These are phyloP conservation scores for Drosophila nigromelanica DNA, from an alignment of 1,140 invertebrate genomes.

Conservation along the genomic window DNA sequence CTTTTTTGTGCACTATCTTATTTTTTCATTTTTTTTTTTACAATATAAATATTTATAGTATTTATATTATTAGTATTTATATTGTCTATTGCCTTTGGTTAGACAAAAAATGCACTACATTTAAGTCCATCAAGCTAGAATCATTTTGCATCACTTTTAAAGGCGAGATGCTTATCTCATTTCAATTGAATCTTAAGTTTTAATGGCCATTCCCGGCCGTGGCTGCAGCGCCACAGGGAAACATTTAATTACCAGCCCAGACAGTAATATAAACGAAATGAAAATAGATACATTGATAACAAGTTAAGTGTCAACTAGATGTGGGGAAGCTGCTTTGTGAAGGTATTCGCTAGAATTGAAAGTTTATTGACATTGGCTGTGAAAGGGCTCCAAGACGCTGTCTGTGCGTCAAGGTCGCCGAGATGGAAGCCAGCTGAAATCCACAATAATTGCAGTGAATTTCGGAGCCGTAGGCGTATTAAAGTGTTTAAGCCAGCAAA, in stretches of 20 bases:
- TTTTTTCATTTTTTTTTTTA: neutral
- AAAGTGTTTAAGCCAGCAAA: conserved; percentile 25
- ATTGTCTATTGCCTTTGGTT: too few relatives aligned
- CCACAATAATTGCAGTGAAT: conserved; percentile 37
- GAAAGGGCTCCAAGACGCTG: conserved; percentile 40
- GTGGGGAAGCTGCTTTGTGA: conserved; percentile 14
- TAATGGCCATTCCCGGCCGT: conserved; percentile 34
- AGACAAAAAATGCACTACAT: neutral
- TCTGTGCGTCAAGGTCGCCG: conserved; percentile 56
- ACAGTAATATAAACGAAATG: conserved; percentile 64
- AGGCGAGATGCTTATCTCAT: conserved; percentile 58
- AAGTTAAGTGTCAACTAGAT: conserved; percentile 58
- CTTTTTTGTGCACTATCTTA: conserved; percentile 5
- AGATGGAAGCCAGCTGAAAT: conserved; percentile 2
- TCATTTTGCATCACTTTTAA: conserved; percentile 28
- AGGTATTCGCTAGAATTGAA: conserved; percentile 60
- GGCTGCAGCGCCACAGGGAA: conserved; percentile 11
- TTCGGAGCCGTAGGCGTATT: conserved; percentile 24
- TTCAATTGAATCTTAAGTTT: conserved; percentile 68
- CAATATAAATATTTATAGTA: neutral
- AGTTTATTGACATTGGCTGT: conserved; percentile 67
- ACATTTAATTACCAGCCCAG: conserved; percentile 36
- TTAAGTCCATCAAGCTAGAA: neutral
- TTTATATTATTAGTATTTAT: too few relatives aligned
- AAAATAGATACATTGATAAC: conserved; percentile 79